phyloP scores from a whole-genome alignment of 1,140 invertebrate species.

The Hermatobates lingyangjiaoensis region DNA sequence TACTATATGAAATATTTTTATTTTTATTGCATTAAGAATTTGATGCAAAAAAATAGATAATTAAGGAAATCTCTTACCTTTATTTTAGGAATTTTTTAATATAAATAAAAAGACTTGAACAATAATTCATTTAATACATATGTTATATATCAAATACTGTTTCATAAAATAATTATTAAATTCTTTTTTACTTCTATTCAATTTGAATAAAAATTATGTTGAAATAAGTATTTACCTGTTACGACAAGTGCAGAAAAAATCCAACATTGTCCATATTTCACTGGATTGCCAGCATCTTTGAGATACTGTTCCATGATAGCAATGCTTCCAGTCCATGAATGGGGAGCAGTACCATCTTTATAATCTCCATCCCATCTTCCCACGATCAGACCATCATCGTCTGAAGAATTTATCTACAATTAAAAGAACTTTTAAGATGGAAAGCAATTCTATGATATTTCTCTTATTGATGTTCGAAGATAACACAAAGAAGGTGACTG shows the following conservation, averaged over 20 bases:
- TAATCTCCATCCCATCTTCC: constrained; percentile 57
- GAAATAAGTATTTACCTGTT: constrained; percentile 28
- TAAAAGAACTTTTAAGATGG: too few relatives aligned
- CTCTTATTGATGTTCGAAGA: too few relatives aligned
- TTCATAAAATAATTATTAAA: too few relatives aligned
- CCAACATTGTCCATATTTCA: constrained; percentile 69
- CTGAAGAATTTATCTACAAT: constrained; percentile 45
- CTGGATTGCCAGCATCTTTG: constrained; percentile 31
- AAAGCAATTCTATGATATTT: too few relatives aligned
- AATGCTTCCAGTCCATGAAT: constrained; percentile 47
- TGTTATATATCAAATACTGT: neutral
- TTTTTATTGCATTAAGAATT: too few relatives aligned
- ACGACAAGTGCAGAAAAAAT: constrained; percentile 53
- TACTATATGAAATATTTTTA: too few relatives aligned
- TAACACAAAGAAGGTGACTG: too few relatives aligned
- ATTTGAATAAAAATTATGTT: neutral
- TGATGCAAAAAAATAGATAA: too few relatives aligned
- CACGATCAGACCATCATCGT: constrained; percentile 45
- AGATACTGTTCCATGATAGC: constrained; percentile 47
- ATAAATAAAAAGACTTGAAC: too few relatives aligned
- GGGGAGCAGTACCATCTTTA: constrained; percentile 38
- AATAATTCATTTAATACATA: too few relatives aligned
- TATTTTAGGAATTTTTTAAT: too few relatives aligned
- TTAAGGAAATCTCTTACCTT: too few relatives aligned
- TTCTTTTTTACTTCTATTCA: neutral